Evolutionary conservation across 2,797 vertebrate genomes (phyloP), one percentile per base, ranked within the genome.

Genomic region (Allenopithecus nigroviridis): DNA sequence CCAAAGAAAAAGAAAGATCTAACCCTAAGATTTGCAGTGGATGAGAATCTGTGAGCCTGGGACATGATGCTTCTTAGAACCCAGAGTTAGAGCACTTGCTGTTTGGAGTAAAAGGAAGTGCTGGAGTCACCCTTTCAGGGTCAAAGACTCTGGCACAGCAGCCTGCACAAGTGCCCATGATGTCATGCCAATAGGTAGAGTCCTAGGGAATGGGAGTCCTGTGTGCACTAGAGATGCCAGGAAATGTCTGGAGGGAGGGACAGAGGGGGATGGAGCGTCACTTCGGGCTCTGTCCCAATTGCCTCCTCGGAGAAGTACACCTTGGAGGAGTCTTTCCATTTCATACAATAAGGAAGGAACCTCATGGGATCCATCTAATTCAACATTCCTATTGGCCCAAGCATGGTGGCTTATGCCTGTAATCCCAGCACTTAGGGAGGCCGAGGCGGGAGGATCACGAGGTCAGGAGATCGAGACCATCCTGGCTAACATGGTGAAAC

Each of bases 391-490:
- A 9, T 59, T 83, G 61, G 30, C 16, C 7, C 61, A 64, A 33
- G 16, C 3, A 8, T 0, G 7, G 61, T 64, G 61, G 16, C 13
- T 64, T 7, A 64, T 33, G 30, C 30, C 30, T 64, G 6, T 64
- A 17, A 64, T 64, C 61, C 61, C 14, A 64, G 14, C 7, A n/a
- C 7, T 64, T 64, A 33, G 14, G 7, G 30, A n/a, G 61, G 30
- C 61, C 0, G 9, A n/a, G 14, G 14, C 0, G 3, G 61, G 30
- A 33, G 61, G 33, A n/a, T 64, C 16, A 64, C 14, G 1, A n/a
- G 30, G 61, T n/a, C 61, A n/a, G 61, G 30, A n/a, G 61, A 17
- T 64, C 1, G 14, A 64, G 61, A 33, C 61, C 7, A n/a, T 17
- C 30, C 16, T 64, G 61, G 14, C 16, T 33, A 64, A 64, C 61